phyloP scores from a whole-genome alignment of 2,888 invertebrate species.

The Philopedon plagiatum region DNA sequence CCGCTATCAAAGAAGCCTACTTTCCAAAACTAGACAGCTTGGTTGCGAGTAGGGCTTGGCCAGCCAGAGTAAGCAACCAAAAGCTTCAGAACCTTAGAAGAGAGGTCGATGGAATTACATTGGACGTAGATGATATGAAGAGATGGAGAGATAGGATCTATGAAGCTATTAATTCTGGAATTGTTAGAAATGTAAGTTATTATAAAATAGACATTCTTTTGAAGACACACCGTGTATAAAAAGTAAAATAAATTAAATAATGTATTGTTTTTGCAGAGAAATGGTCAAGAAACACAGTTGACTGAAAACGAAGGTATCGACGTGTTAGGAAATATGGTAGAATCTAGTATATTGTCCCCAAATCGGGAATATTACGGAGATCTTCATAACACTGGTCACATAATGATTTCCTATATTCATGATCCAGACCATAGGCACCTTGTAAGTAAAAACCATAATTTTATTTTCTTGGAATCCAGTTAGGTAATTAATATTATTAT shows the following conservation, averaged over 20 bases:
- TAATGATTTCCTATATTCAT: constrained; percentile 82
- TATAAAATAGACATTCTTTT: no score
- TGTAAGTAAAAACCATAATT: constrained; percentile 70
- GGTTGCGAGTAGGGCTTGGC: constrained; percentile 81
- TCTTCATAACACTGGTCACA: constrained; percentile 87
- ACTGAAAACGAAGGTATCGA: constrained; percentile 83
- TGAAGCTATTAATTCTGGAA: constrained; percentile 78
- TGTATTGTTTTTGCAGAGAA: constrained; percentile 68
- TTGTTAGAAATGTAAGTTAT: constrained; percentile 67
- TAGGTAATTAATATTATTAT: no score
- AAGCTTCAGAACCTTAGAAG: constrained; percentile 76
- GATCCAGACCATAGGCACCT: constrained; percentile 85
- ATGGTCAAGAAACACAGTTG: constrained; percentile 72
- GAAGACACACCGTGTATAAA: no score
- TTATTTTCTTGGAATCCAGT: neutral
- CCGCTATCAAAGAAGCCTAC: constrained; percentile 83
- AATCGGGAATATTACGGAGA: constrained; percentile 83
- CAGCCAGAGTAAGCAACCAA: constrained; percentile 76
- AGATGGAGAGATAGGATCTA: constrained; percentile 83
- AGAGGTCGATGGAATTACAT: constrained; percentile 76
- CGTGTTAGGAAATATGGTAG: constrained; percentile 84
- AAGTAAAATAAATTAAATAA: no score
- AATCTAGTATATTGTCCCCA: constrained; percentile 79
- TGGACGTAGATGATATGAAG: constrained; percentile 80
- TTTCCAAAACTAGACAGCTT: constrained; percentile 88